Evolutionary conservation across 2,797 vertebrate species (phyloP).

Genomic region (Spinus pinus): DNA sequence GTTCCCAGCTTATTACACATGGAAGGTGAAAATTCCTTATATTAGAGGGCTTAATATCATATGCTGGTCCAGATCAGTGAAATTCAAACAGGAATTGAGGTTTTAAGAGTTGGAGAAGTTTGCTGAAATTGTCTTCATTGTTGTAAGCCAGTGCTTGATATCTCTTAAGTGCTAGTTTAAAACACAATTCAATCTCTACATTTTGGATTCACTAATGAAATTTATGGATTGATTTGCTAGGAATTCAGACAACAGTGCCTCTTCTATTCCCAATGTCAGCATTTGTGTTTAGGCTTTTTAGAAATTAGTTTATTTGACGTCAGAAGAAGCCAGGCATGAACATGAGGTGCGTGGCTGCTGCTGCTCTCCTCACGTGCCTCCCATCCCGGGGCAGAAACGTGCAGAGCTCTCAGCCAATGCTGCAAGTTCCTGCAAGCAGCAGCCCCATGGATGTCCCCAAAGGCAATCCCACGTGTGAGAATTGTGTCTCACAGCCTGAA

Average conservation of each 20-base stretch:
- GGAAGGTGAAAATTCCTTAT: background rate
- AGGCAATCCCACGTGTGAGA: background rate
- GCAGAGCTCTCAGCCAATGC: background rate
- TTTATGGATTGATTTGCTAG: background rate
- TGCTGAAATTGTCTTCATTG: background rate
- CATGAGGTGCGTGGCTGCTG: background rate
- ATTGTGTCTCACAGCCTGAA: background rate
- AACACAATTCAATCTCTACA: background rate
- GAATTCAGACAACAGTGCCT: background rate
- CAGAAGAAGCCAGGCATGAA: background rate
- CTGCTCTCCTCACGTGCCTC: background rate
- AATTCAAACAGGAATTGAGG: background rate
- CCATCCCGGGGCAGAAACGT: rapidly evolving
- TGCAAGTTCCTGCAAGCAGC: background rate
- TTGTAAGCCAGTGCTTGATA: background rate
- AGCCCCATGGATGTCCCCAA: background rate
- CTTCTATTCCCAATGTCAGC: background rate
- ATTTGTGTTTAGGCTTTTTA: background rate
- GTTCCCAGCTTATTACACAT: background rate
- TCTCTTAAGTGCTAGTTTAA: background rate
- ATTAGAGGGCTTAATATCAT: background rate
- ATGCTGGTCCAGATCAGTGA: background rate
- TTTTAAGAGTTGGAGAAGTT: background rate
- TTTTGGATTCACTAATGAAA: background rate
- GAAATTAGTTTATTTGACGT: background rate